Base-by-base conservation (phyloP, 37 sponge, comb jelly and placozoan species). In the Spongilla lacustris region DNA sequence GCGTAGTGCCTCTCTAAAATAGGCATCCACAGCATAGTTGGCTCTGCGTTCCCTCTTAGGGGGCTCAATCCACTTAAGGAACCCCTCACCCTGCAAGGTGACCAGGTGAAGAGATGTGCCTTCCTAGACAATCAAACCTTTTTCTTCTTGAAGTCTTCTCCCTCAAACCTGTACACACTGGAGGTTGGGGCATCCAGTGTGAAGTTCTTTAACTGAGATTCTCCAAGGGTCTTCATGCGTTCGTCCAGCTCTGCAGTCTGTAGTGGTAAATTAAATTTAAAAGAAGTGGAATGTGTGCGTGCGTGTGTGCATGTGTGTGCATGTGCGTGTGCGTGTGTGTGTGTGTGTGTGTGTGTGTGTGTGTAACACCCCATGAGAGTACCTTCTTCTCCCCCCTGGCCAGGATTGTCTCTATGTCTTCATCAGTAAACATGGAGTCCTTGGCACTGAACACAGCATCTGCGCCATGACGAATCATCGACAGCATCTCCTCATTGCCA, bases 21-120 rank as follows among this genome's bases (percentile, higher is more conserved):
- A 98, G 23, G 96, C 94, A 71, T 98, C 99, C 10, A 98, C 95
- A 24, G 97, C 95, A 85, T 98, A 98, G 87, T 98, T 98, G 27
- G 99, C 95, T 35, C 95, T 95, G 29, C 99, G 74, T 81, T 93
- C 97, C 34, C 99, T 83, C 77, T 98, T 98, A 6, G 99, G 99
- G 0, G 99, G 99, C 84, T 98, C 97, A 24, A 98, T 98, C 99
- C 99, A 98, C 81, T 96, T 88, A 32, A 86, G 81, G 21, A 89
- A 75, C 4, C 83, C 87, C 4, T 66, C 81, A 38, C n/a, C 32
- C 34, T 31, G 30, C 81, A 35, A 5, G 13, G 25, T 21, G 4
- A 35, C 26, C 29, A 24, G 23, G 25, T 27, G 36, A 27, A 32
- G 78, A 32, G 74, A 6, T 2, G 29, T n/a, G 67, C 75, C 8